Evolutionary conservation across 2,888 invertebrate genomes (phyloP).

Genomic region (Augiades crinisus): DNA sequence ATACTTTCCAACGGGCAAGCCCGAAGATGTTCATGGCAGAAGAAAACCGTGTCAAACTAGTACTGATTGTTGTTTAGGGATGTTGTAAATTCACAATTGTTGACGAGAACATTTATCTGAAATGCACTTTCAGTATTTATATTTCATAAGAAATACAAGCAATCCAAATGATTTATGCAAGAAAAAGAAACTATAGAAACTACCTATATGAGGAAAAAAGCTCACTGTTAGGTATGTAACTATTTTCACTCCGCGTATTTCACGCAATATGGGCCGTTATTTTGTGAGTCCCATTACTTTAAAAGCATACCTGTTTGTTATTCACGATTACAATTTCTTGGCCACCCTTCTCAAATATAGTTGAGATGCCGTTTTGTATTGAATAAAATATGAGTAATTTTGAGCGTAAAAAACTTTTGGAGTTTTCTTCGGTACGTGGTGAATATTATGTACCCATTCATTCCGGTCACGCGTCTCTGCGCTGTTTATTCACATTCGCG

Average conservation of each 20-base stretch:
- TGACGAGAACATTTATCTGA: no score
- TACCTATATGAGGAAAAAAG: no score
- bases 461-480: conserved; percentile 64
- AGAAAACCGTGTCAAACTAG: no score
- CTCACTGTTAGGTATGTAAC: no score
- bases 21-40: no score
- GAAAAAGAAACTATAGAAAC: no score
- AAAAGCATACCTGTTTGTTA: conserved; percentile 16
- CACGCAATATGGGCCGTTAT: neutral
- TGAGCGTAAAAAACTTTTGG: conserved; percentile 49
- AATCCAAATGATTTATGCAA: no score
- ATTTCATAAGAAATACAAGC: no score
- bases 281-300: neutral
- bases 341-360: conserved; percentile 15
- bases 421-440: conserved; percentile 43
- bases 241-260: neutral
- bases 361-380: conserved; percentile 38
- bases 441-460: conserved; percentile 55
- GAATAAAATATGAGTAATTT: conserved; percentile 61
- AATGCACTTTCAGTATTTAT: no score
- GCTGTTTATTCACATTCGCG: conserved; percentile 70
- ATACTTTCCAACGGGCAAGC: no score
- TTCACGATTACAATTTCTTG: conserved; percentile 14
- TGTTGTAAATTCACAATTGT: no score
- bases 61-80: no score